phyloP scores from a whole-genome alignment of 2,113 vertebrate species.

The Tonatia bakeri region DNA sequence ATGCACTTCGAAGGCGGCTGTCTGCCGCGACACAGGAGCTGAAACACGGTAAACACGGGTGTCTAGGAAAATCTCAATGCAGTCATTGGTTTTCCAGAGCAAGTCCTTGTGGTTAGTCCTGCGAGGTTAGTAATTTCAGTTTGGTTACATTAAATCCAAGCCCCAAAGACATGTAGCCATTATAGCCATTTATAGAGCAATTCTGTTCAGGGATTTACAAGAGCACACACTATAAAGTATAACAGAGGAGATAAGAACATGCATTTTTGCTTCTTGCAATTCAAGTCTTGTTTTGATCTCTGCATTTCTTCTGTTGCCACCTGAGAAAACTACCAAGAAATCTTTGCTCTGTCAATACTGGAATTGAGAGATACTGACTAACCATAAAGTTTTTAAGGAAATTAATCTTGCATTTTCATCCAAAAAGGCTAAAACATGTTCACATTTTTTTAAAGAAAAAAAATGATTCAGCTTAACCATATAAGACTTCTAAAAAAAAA shows the following conservation, averaged over 20 bases:
- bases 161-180: not conserved
- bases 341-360: not conserved
- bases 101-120: not conserved
- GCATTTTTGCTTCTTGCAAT: not conserved
- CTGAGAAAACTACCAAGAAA: not conserved
- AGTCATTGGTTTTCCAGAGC: not conserved
- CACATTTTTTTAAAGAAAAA: slow-evolving; percentile 28
- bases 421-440: slow-evolving; percentile 12
- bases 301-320: not conserved
- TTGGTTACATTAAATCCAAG: not conserved
- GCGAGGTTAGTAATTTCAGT: not conserved
- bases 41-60: not conserved
- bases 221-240: not conserved
- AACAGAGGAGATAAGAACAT: not conserved
- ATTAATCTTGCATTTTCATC: slow-evolving; percentile 29
- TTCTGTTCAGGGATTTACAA: not conserved
- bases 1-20: not conserved
- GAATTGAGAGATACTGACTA: not conserved
- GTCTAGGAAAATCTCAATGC: not conserved
- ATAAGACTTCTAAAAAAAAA: slow-evolving; percentile 52
- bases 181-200: not conserved
- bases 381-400: not conserved
- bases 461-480: slow-evolving; percentile 54
- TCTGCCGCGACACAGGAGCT: not conserved
- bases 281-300: not conserved